Evolutionary conservation across 2,113 vertebrate genomes (phyloP).

Genomic region (Telmatochromis sp.): DNA sequence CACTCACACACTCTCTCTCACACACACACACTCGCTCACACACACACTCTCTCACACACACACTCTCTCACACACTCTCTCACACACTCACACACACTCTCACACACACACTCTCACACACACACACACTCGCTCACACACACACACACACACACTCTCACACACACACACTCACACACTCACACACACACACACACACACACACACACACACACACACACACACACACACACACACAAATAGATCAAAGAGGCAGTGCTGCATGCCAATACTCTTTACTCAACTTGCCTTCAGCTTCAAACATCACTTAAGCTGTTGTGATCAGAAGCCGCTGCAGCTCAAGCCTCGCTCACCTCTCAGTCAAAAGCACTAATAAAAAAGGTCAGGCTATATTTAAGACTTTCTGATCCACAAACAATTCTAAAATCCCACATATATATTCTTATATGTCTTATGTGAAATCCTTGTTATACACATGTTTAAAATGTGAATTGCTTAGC

Average conservation of each 20-base stretch:
- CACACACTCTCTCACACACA: too few relatives aligned
- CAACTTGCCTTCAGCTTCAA: slow-evolving; percentile 32
- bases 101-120: too few relatives aligned
- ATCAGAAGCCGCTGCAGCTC: not conserved
- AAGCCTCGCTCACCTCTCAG: not conserved
- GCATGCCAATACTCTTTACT: slow-evolving; percentile 53
- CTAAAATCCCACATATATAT: not conserved
- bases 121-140: too few relatives aligned
- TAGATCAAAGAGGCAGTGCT: slow-evolving; percentile 36
- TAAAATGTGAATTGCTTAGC: not conserved
- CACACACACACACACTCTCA: too few relatives aligned
- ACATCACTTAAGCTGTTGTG: slow-evolving; percentile 9
- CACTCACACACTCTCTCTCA: too few relatives aligned
- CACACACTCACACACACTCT: too few relatives aligned
- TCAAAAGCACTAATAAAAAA: slow-evolving; percentile 10
- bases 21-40: too few relatives aligned
- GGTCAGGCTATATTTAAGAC: not conserved
- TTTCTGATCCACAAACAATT: not conserved
- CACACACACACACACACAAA: too few relatives aligned
- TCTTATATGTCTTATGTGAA: not conserved
- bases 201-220: too few relatives aligned
- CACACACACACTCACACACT: too few relatives aligned
- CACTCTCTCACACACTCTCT: too few relatives aligned
- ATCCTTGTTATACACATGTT: not conserved
- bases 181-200: too few relatives aligned